These are phyloP conservation scores for Sandelia bainsii DNA, from an alignment of 2,797 vertebrate species.

Conservation along the genomic window DNA sequence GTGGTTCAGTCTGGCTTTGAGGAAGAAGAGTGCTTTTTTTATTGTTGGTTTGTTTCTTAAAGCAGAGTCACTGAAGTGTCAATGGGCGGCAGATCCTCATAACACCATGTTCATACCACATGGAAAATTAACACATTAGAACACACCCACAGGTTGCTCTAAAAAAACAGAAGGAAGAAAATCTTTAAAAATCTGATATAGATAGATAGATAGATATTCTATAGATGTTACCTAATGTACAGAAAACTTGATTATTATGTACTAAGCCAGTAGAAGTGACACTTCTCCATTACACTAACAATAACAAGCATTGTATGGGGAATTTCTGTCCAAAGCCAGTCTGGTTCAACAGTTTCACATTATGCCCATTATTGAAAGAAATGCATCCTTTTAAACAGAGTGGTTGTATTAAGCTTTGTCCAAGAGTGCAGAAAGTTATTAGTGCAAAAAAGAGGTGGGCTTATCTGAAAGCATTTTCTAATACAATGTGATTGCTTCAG, in stretches of 20 bases:
- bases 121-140: slow-evolving; percentile 12
- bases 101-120: not conserved
- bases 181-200: not conserved
- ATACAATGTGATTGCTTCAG: slow-evolving; percentile 28
- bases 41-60: slow-evolving; percentile 30
- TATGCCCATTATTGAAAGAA: slow-evolving; percentile 7
- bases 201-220: not conserved
- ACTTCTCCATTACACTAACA: not conserved
- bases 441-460: slow-evolving; percentile 21
- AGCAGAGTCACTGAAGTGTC: slow-evolving; percentile 44
- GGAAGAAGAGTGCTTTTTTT: slow-evolving; percentile 34
- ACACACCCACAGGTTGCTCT: no score
- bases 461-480: slow-evolving; percentile 31
- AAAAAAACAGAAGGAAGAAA: not conserved
- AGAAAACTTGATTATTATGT: not conserved
- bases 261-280: not conserved
- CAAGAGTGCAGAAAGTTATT: slow-evolving; percentile 16
- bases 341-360: not conserved
- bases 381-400: slow-evolving; percentile 28
- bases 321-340: not conserved
- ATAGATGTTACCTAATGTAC: not conserved
- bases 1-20: slow-evolving; percentile 48
- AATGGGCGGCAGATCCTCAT: slow-evolving; percentile 19
- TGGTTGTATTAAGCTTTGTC: slow-evolving; percentile 10
- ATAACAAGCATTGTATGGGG: not conserved